Evolutionary conservation across 2,113 vertebrate genomes (phyloP).

Genomic region (Hymenochirus boettgeri): DNA sequence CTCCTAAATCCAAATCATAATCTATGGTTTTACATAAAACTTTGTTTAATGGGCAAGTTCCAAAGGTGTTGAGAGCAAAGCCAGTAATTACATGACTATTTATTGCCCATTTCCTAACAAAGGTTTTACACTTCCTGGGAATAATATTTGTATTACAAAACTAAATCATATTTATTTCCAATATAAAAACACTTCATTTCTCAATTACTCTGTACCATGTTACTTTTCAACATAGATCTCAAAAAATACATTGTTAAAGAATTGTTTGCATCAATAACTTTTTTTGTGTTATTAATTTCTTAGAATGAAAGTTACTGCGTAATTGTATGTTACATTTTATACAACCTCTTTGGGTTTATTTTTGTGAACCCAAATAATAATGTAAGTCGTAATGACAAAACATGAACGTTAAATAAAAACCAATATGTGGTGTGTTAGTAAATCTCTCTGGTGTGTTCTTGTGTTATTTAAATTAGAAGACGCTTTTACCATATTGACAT

Average conservation of each 20-base stretch:
- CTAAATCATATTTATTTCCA: no score
- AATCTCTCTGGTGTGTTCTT: slow-evolving; percentile 21
- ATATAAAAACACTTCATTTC: neutral
- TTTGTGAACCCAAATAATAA: slow-evolving; percentile 76
- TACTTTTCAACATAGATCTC: neutral
- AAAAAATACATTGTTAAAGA: slow-evolving; percentile 1
- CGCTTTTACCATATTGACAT: no score
- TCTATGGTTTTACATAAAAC: no score
- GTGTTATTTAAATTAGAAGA: neutral
- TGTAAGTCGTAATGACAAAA: slow-evolving; percentile 80
- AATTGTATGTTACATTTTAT: slow-evolving; percentile 68
- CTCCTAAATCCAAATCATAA: no score
- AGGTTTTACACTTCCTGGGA: no score
- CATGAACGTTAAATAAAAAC: slow-evolving; percentile 48
- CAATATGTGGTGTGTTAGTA: slow-evolving; percentile 47
- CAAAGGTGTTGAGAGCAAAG: no score
- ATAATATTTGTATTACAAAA: no score
- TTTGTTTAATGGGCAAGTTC: no score
- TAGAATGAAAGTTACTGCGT: slow-evolving; percentile 68
- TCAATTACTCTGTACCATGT: neutral
- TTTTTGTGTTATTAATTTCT: slow-evolving; percentile 48
- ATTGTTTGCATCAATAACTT: slow-evolving; percentile 52
- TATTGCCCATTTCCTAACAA: no score
- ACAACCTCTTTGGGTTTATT: slow-evolving; percentile 75
- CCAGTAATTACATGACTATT: no score